Base-by-base conservation (phyloP, 2,797 vertebrate genomes). In the Prionace glauca region DNA sequence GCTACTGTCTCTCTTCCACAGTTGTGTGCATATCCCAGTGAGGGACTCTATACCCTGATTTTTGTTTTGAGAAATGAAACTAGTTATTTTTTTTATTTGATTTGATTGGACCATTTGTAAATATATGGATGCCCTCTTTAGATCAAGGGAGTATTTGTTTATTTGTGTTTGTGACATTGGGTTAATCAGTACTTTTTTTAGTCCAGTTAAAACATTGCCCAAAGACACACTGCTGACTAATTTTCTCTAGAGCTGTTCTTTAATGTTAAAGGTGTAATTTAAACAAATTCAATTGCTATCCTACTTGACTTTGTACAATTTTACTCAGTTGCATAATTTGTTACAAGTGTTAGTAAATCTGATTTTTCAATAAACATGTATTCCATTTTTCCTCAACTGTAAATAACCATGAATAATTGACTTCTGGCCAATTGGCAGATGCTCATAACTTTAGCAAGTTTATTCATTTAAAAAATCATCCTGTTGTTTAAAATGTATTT, bases 261-360 rank as follows among this genome's bases (percentile, higher is more conserved):
- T 11, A 56, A 88, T 20, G 10, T 88, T 45, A 45, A 86, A 86
- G 81, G 36, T 45, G 81, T 24, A 45, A 86, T 84, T 18, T 24
- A 45, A 86, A 86, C 41, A n/a, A 22, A 87, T 81, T 20, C 87
- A 32, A 0, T 90, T 62, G 24, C 56, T 16, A 62, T 56, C 14
- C 1, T 87, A 45, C 29, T 67, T 67, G 24, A 67, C 32, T 69
- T 92, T 69, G 62, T 60, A 10, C 50, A 90, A 62, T 62, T 90
- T n/a, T 36, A 74, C 50, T 87, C 86, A 92, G 18, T 92, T 92
- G 90, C 65, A 36, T 69, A 92, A n/a, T 36, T 65, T 65, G 56
- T 90, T 56, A 62, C 56, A 90, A 90, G 62, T 90, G 56, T 90
- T 92, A 10, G 62, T 69, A 92, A 92, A 67, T 92, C 18, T 92